Conservation (phyloP, 2,797 vertebrate species). For the Chelmon rostratus region DNA sequence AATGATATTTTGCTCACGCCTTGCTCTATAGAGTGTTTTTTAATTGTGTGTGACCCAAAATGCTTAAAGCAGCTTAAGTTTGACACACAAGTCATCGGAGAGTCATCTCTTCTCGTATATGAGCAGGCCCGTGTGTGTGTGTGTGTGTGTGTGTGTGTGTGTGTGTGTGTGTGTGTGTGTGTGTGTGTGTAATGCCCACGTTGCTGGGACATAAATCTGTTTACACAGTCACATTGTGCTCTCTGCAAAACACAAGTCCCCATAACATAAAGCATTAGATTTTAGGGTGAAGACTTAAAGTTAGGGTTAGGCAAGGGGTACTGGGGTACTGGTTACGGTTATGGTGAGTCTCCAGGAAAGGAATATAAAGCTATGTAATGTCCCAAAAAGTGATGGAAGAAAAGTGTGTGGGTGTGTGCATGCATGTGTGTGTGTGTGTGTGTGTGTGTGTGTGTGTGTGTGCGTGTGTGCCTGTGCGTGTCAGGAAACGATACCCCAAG, state of each 20-base stretch:
- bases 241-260: too few relatives aligned
- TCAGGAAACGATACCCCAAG: conserved; percentile 53
- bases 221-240: too few relatives aligned
- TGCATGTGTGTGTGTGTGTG: neutral
- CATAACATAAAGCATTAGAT: too few relatives aligned
- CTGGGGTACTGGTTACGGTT: too few relatives aligned
- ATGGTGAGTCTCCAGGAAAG: too few relatives aligned
- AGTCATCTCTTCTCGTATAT: conserved; percentile 17
- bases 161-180: neutral
- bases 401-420: too few relatives aligned
- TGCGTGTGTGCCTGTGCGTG: conserved; percentile 13
- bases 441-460: neutral
- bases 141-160: neutral
- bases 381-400: too few relatives aligned
- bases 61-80: neutral
- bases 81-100: conserved; percentile 24
- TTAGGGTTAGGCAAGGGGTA: too few relatives aligned
- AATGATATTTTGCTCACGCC: neutral
- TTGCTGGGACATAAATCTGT: too few relatives aligned
- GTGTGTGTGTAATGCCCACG: neutral
- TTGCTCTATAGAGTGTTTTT: neutral
- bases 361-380: too few relatives aligned
- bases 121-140: conserved; percentile 9
- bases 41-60: conserved; percentile 1
- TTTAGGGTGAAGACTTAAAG: too few relatives aligned